Percentiles rank a stretch among this genome's conserved stretches.
phyloP scores from a whole-genome alignment of 1,140 invertebrate species.

The Temnothorax longispinosus region DNA sequence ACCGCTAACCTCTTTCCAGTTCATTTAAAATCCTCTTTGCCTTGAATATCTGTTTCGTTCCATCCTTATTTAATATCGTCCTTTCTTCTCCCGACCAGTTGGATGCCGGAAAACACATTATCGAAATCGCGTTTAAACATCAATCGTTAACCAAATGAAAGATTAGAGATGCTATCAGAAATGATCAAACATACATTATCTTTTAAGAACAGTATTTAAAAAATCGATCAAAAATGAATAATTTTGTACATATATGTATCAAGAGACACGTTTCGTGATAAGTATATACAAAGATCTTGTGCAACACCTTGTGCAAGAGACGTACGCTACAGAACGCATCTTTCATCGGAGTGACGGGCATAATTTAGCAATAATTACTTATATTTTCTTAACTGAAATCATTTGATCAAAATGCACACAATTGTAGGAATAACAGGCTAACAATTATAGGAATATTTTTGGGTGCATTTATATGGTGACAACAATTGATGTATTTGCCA shows the following conservation, averaged over 20 bases:
- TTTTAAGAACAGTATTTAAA: not conserved
- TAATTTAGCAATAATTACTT: too few species aligned
- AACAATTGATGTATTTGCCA: not conserved
- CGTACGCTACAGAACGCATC: too few species aligned
- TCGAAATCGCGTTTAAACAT: slow-evolving; percentile 4
- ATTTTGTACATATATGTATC: not conserved
- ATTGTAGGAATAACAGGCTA: too few species aligned
- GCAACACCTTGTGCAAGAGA: too few species aligned
- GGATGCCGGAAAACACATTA: slow-evolving; percentile 4
- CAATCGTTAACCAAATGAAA: not conserved
- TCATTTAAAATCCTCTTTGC: slow-evolving; percentile 54
- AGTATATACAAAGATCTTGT: too few species aligned
- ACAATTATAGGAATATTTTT: too few species aligned
- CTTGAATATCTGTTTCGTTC: slow-evolving; percentile 20
- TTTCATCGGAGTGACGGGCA: too few species aligned
- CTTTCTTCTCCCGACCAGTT: not conserved
- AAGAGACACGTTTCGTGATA: too few species aligned
- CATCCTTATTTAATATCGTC: slow-evolving; percentile 4
- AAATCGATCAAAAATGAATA: not conserved
- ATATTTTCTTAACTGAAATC: too few species aligned
- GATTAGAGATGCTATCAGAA: not conserved
- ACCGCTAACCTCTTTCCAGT: slow-evolving; percentile 49
- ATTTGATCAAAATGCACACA: too few species aligned
- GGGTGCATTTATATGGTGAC: not conserved
- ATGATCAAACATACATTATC: not conserved